phyloP scores from a whole-genome alignment of 2,113 vertebrate genomes.

The Pseudorasbora parva region DNA sequence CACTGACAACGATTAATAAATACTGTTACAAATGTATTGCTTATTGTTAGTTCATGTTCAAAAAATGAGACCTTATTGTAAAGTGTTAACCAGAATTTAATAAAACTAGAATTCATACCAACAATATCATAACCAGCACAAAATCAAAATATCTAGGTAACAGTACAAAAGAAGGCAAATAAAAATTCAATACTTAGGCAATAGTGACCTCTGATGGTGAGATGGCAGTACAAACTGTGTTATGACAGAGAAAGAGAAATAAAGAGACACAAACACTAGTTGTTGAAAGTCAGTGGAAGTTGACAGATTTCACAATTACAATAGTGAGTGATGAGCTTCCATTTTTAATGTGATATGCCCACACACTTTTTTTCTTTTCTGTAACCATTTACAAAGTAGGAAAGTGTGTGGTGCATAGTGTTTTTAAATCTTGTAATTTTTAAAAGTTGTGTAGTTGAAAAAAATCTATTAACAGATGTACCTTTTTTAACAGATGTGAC shows the following conservation, averaged over 20 bases:
- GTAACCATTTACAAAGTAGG: neutral
- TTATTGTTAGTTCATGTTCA: too few species aligned
- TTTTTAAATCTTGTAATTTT: neutral
- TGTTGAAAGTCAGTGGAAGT: neutral
- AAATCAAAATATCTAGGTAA: neutral
- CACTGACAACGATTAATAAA: too few species aligned
- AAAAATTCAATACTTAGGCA: neutral
- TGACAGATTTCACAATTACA: neutral
- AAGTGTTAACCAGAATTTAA: neutral
- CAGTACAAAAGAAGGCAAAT: neutral
- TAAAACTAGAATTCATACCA: neutral
- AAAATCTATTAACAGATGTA: neutral
- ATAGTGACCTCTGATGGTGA: constrained; percentile 11
- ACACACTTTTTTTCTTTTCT: neutral
- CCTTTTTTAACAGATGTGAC: neutral
- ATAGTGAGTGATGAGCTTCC: neutral
- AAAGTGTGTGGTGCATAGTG: neutral
- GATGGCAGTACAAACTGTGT: neutral
- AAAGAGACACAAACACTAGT: neutral
- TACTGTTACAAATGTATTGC: too few species aligned
- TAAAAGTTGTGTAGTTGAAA: too few species aligned
- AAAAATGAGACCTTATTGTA: too few species aligned
- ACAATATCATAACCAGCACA: neutral
- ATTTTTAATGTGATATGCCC: too few species aligned
- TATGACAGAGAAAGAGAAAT: neutral